phyloP scores from a whole-genome alignment of 2,888 invertebrate species.

The Drosophila meridionalis region DNA sequence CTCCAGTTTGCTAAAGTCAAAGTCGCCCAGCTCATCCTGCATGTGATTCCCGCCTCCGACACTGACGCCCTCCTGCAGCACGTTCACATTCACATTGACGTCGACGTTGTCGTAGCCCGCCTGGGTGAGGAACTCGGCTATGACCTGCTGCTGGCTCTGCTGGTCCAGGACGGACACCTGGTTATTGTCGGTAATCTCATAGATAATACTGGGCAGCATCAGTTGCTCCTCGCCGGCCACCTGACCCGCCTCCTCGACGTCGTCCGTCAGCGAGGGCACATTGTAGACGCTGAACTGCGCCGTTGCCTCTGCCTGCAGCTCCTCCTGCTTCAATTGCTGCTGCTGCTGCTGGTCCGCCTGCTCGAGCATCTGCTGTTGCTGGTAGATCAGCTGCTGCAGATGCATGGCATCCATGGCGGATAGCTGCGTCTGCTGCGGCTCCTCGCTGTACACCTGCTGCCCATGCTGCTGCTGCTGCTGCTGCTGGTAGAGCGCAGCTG shows the following conservation, averaged over 20 bases:
- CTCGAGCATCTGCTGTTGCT: slow-evolving; percentile 60
- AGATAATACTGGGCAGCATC: slow-evolving; percentile 75
- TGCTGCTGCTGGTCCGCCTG: slow-evolving; percentile 51
- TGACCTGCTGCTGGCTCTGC: slow-evolving; percentile 79
- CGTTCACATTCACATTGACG: slow-evolving; percentile 60
- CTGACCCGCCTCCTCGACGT: slow-evolving; percentile 27
- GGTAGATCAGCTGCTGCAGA: slow-evolving; percentile 79
- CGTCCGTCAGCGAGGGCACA: slow-evolving; percentile 81
- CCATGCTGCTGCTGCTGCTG: slow-evolving; percentile 66
- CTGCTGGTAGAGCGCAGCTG: slow-evolving; percentile 62
- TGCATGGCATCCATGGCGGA: slow-evolving; percentile 80
- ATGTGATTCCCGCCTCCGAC: slow-evolving; percentile 32
- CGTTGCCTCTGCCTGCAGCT: slow-evolving; percentile 49
- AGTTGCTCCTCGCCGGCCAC: slow-evolving; percentile 64
- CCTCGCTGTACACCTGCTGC: slow-evolving; percentile 58
- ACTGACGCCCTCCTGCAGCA: slow-evolving; percentile 47
- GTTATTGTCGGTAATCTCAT: slow-evolving; percentile 78
- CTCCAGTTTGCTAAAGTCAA: slow-evolving; percentile 78
- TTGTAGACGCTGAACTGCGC: slow-evolving; percentile 77
- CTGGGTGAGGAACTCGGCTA: slow-evolving; percentile 80
- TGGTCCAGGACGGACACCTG: slow-evolving; percentile 79
- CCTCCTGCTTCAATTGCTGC: slow-evolving; percentile 53
- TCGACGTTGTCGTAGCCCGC: slow-evolving; percentile 75
- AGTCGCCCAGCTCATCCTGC: slow-evolving; percentile 63
- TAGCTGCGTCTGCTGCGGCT: slow-evolving; percentile 64